A percentile compares a stretch with the other conserved stretches of the same genome.
These are phyloP conservation scores for Scrobipalpa atriplicella DNA, from an alignment of 2,888 invertebrate genomes.

Conservation along the genomic window DNA sequence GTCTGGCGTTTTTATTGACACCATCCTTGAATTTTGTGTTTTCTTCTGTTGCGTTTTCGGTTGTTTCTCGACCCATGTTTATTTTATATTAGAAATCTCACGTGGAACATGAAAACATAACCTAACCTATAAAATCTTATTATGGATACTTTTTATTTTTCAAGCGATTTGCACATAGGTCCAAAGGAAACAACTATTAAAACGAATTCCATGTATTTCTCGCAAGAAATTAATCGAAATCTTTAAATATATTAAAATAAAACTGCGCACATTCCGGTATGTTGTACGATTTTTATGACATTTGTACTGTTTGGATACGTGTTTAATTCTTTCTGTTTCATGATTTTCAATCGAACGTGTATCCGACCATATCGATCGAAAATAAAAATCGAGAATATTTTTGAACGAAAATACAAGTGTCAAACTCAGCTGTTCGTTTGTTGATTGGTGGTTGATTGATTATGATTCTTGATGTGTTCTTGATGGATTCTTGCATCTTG, in stretches of 20 bases:
- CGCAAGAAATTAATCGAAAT: neutral
- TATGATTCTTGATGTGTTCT: too few relatives aligned
- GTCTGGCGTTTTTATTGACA: constrained; percentile 78
- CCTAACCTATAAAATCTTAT: neutral
- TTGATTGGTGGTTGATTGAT: neutral
- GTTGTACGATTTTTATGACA: neutral
- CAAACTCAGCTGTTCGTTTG: constrained; percentile 4
- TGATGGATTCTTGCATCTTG: neutral
- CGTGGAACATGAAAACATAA: constrained; percentile 9
- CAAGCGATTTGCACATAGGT: neutral
- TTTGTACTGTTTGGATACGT: neutral
- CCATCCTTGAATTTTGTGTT: constrained; percentile 59
- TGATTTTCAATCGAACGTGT: too few relatives aligned
- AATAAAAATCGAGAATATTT: constrained; percentile 9
- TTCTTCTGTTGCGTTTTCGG: constrained; percentile 39
- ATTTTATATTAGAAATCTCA: constrained; percentile 21
- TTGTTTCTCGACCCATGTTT: constrained; percentile 50
- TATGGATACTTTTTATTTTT: neutral
- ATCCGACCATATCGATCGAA: neutral
- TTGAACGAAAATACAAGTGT: neutral
- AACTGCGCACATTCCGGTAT: neutral
- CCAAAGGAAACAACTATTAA: neutral
- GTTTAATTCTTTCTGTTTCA: neutral
- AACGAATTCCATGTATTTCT: neutral
- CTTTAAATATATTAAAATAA: neutral